Conservation (phyloP, 1,140 invertebrate species). For the Wasmannia auropunctata region DNA sequence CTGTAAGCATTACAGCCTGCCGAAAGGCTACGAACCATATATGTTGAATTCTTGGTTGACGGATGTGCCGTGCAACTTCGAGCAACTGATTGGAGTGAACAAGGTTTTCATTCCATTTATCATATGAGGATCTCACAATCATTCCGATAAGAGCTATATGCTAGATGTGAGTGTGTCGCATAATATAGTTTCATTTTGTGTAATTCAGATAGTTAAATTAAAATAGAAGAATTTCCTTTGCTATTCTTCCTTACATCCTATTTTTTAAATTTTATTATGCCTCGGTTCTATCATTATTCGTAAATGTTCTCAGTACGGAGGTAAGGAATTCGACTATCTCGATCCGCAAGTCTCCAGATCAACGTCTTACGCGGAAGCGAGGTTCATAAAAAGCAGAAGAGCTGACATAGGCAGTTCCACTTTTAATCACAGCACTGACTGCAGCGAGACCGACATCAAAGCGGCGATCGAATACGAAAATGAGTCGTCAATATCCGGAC, state of each 20-base stretch:
- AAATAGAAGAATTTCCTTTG: not conserved
- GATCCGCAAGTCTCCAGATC: constrained; percentile 85
- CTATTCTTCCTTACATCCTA: not conserved
- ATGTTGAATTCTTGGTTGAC: constrained; percentile 95
- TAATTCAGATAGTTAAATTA: not conserved
- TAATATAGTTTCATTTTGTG: constrained; percentile 24
- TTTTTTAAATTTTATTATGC: not conserved
- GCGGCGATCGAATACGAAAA: constrained; percentile 66
- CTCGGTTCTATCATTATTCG: not conserved
- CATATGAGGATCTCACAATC: constrained; percentile 96
- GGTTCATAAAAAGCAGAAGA: constrained; percentile 82
- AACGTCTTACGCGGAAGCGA: constrained; percentile 88
- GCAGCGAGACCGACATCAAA: constrained; percentile 74
- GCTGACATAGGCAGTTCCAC: not conserved
- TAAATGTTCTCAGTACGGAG: constrained; percentile 81
- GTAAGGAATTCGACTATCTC: constrained; percentile 80
- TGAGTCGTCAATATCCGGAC: constrained; percentile 11
- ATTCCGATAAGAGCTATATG: constrained; percentile 95
- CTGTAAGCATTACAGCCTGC: constrained; percentile 93
- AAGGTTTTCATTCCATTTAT: constrained; percentile 96
- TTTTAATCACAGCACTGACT: constrained; percentile 58
- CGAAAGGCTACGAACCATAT: constrained; percentile 93
- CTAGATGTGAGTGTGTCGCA: constrained; percentile 85
- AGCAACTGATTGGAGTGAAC: constrained; percentile 88
- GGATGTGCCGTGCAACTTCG: constrained; percentile 89